Percentiles rank a stretch among this genome's conserved stretches.
These are phyloP conservation scores for Scelioninae gen. 1 DNA, from an alignment of 2,888 invertebrate genomes.

Conservation along the genomic window DNA sequence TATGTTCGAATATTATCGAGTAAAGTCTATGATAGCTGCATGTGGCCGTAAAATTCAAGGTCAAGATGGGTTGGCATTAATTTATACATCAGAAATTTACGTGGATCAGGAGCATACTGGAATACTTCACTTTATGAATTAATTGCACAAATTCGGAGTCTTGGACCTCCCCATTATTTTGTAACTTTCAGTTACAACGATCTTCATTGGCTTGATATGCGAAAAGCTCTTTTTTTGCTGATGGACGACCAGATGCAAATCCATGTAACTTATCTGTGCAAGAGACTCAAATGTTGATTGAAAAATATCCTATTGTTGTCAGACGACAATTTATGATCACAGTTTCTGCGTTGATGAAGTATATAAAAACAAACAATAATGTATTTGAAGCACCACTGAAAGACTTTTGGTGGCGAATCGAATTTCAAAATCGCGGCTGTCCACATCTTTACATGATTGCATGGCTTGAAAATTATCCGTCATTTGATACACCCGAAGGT, in stretches of 20 bases:
- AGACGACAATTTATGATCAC: too few species aligned
- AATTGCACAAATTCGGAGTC: slow-evolving; percentile 76
- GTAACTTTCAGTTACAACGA: slow-evolving; percentile 71
- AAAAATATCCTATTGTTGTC: slow-evolving; percentile 4
- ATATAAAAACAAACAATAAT: neutral
- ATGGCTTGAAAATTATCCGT: slow-evolving; percentile 73
- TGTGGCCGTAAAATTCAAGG: slow-evolving; percentile 67
- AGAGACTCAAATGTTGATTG: neutral
- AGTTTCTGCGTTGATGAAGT: slow-evolving; percentile 7
- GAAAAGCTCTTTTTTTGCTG: slow-evolving; percentile 77
- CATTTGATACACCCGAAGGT: slow-evolving; percentile 68
- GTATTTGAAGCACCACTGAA: slow-evolving; percentile 23
- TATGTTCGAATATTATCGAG: slow-evolving; percentile 65
- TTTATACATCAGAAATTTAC: slow-evolving; percentile 75
- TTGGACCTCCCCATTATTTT: slow-evolving; percentile 78
- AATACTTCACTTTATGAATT: slow-evolving; percentile 74
- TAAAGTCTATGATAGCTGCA: slow-evolving; percentile 69
- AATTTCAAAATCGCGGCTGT: slow-evolving; percentile 79
- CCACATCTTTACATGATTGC: too few species aligned
- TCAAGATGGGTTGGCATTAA: slow-evolving; percentile 73
- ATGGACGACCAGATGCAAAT: slow-evolving; percentile 44
- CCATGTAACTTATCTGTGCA: neutral
- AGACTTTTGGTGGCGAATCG: too few species aligned
- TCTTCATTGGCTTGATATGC: slow-evolving; percentile 77
- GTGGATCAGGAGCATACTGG: slow-evolving; percentile 75